Conservation (phyloP, 1,140 invertebrate species). For the Dryas iulia region DNA sequence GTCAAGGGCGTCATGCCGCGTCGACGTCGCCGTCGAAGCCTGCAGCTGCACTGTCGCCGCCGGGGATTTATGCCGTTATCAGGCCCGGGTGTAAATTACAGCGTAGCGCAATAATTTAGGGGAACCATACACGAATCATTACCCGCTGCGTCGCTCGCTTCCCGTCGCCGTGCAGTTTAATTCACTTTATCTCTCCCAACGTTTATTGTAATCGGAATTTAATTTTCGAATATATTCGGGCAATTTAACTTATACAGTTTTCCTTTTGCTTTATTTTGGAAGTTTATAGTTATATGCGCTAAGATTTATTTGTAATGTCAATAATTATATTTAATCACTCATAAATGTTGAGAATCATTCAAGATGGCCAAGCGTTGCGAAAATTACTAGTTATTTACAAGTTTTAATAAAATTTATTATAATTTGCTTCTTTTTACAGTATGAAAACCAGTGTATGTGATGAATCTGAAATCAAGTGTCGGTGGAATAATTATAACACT, state of each 20-base stretch:
- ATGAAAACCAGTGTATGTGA: conserved; percentile 23
- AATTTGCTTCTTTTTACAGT: conserved; percentile 4
- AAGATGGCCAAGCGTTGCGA: conserved; percentile 15
- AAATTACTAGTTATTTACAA: background rate
- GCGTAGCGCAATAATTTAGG: conserved; percentile 73
- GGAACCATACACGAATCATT: conserved; percentile 76
- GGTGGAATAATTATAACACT: conserved; percentile 54
- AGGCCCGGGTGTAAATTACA: conserved; percentile 73
- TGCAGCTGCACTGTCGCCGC: conserved; percentile 64
- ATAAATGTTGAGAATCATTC: conserved; percentile 9
- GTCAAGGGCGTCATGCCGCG: conserved; percentile 66
- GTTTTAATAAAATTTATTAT: conserved; percentile 1
- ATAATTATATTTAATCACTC: background rate
- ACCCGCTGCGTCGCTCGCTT: conserved; percentile 64
- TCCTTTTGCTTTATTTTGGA: background rate
- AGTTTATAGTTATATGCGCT: background rate
- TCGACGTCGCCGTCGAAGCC: conserved; percentile 58
- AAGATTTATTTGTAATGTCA: background rate
- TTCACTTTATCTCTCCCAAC: conserved; percentile 67
- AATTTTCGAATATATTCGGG: conserved; percentile 43
- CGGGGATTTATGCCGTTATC: conserved; percentile 75
- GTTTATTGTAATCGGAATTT: conserved; percentile 60
- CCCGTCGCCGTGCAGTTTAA: conserved; percentile 58
- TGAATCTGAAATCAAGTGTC: conserved; percentile 34
- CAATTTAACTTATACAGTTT: conserved; percentile 7